Evolutionary conservation across 1,140 invertebrate species (phyloP).

Genomic region (Cydia pomonella): DNA sequence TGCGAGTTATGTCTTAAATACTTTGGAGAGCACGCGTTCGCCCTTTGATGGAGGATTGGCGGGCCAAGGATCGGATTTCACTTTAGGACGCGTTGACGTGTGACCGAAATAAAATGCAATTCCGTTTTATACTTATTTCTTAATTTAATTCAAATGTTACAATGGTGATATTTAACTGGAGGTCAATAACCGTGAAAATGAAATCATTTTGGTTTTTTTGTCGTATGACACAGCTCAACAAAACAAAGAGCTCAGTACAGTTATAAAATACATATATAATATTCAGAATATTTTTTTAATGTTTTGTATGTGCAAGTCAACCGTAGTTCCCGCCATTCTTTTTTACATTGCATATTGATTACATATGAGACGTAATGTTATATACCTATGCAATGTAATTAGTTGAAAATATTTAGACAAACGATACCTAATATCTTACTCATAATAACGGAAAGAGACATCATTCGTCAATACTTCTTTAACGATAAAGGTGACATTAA

Average conservation of each 20-base stretch:
- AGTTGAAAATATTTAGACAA: no score
- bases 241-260: no score
- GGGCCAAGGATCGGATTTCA: neutral
- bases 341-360: no score
- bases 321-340: no score
- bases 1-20: neutral
- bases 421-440: no score
- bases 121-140: neutral
- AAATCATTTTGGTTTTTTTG: neutral
- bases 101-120: constrained; percentile 25
- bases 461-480: neutral
- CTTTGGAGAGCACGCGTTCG: neutral
- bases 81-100: constrained; percentile 28
- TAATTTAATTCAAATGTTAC: neutral
- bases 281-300: no score
- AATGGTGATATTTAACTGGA: neutral
- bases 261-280: no score
- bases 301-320: no score
- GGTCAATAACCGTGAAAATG: neutral
- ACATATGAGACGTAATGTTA: no score
- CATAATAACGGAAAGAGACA: neutral
- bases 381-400: no score
- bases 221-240: neutral
- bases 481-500: neutral
- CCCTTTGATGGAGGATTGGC: constrained; percentile 8